These are phyloP conservation scores for Aspidoscelis tigris DNA, from an alignment of 2,113 vertebrate genomes.

Conservation along the genomic window DNA sequence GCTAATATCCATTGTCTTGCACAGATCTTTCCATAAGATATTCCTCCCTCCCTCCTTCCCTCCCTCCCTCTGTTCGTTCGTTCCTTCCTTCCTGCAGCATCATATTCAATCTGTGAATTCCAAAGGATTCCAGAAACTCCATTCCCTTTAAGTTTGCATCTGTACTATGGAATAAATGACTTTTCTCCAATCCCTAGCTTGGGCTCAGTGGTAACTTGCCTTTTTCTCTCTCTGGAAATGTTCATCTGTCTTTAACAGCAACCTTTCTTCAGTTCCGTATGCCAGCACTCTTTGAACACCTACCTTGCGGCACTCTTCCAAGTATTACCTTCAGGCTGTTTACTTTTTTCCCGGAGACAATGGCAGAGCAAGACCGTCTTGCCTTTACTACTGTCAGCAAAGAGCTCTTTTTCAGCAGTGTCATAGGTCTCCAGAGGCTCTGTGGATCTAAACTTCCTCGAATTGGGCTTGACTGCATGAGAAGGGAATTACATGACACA, in stretches of 20 bases:
- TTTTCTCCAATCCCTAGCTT: too few species aligned
- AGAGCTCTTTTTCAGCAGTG: constrained; percentile 70
- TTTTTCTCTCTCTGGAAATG: too few species aligned
- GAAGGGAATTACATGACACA: constrained; percentile 75
- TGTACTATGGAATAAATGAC: too few species aligned
- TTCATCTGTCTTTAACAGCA: not conserved
- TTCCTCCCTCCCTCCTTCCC: too few species aligned
- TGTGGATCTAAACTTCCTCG: constrained; percentile 77
- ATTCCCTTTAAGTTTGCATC: too few species aligned
- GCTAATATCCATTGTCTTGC: too few species aligned
- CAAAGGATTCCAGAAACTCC: too few species aligned
- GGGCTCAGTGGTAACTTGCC: too few species aligned
- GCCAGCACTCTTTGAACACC: constrained; percentile 13
- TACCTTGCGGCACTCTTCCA: constrained; percentile 30
- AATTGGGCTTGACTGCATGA: constrained; percentile 78
- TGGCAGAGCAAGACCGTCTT: constrained; percentile 16
- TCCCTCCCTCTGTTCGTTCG: too few species aligned
- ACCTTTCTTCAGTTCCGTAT: constrained; percentile 20
- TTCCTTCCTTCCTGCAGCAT: too few species aligned
- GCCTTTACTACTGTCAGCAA: constrained; percentile 62
- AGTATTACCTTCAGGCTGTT: constrained; percentile 12
- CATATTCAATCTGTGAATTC: too few species aligned
- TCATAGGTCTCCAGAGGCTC: constrained; percentile 79
- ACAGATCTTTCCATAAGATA: too few species aligned
- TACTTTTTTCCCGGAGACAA: constrained; percentile 12